Evolutionary conservation across 2,113 vertebrate genomes (phyloP), one percentile per base, ranked within the genome.

Genomic region (Trinectes maculatus): DNA sequence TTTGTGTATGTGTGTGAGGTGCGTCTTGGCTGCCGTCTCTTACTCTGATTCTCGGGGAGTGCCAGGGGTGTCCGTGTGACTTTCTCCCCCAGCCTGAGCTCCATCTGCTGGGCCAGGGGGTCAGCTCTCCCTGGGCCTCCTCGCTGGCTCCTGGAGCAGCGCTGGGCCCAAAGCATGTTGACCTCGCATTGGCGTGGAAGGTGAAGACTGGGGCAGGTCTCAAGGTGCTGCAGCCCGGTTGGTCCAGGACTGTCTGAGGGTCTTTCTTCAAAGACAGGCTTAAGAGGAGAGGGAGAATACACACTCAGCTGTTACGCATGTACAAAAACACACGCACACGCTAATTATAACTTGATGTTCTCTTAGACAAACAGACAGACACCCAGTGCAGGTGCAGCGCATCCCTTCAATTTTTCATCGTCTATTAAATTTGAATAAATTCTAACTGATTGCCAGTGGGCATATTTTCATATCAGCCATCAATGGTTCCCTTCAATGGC

Each of bases 1-100:
- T 57, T 61, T 57, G 46, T 33, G 15, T 44, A 15, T 62, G 69
- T 63, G 70, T 71, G 72, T 18, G 83, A 83, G 77, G 73, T 82
- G 84, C 85, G 54, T 89, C 88, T 90, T 91, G 90, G 90, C 88
- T 85, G 72, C 68, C 22, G 68, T 78, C 84, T 91, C 84, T 53
- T 85, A 77, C 82, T 83, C 73, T 76, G 87, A 83, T 88, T 90
- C 89, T 87, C 75, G 37, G 85, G 79, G 82, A 89, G 79, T 82
- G 81, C 86, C 90, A 89, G 87, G 75, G 86, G 87, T 86, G 87
- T 85, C 82, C 60, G 79, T 89, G 90, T 90, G 90, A 89, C 90
- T 91, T 90, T 90, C 87, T 90, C 87, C 80, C 83, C 86, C 88
- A 91, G 87, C 84, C 89, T 87, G 87, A 84, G 89, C 90, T 90